Evolutionary conservation across 1,140 invertebrate species (phyloP).

Genomic region (Scaptomyza graminum): DNA sequence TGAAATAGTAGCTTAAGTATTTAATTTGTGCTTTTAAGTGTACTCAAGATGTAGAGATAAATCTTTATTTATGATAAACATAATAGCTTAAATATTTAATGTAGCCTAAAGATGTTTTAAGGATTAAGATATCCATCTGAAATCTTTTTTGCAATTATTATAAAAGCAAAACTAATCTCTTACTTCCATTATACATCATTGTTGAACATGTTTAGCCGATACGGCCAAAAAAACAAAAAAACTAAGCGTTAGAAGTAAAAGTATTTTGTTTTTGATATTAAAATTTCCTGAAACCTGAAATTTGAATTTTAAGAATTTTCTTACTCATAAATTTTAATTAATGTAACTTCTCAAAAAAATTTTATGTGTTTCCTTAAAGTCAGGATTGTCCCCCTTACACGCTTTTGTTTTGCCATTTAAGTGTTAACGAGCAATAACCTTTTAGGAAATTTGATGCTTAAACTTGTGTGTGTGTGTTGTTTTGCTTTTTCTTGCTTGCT

Average conservation of each 20-base stretch:
- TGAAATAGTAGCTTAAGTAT: constrained; percentile 1
- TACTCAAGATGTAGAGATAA: not conserved
- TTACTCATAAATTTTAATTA: too few relatives aligned
- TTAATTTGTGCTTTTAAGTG: not conserved
- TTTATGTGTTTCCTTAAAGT: not conserved
- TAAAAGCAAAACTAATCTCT: too few relatives aligned
- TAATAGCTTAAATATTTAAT: not conserved
- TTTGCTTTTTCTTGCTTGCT: constrained; percentile 6
- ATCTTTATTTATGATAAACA: not conserved
- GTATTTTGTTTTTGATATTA: too few relatives aligned
- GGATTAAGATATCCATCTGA: not conserved
- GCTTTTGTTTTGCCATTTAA: constrained; percentile 10
- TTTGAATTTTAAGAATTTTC: too few relatives aligned
- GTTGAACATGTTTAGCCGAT: too few relatives aligned
- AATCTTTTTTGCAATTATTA: not conserved
- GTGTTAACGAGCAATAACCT: constrained; percentile 12
- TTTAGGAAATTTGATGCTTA: constrained; percentile 44
- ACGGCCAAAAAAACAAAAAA: too few relatives aligned
- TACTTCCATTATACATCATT: too few relatives aligned
- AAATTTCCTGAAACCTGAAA: too few relatives aligned
- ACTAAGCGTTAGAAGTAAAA: too few relatives aligned
- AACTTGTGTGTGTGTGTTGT: constrained; percentile 1
- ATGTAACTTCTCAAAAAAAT: not conserved
- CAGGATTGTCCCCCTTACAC: not conserved
- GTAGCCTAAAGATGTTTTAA: too few relatives aligned